phyloP scores from a whole-genome alignment of 2,113 vertebrate genomes.

The Corythoichthys intestinalis region DNA sequence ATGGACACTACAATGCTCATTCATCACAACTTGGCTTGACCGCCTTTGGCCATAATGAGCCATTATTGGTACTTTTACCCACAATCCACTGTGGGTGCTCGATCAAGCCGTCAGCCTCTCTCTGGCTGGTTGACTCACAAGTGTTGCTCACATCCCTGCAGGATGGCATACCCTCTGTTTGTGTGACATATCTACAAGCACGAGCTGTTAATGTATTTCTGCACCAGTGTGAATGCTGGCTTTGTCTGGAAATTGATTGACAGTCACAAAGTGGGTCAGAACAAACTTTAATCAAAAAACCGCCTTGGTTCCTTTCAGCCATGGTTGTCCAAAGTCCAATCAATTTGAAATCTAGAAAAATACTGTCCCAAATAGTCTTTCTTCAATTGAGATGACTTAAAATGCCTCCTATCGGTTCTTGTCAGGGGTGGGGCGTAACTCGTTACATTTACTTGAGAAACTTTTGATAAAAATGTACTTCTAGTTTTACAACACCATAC shows the following conservation, averaged over 20 bases:
- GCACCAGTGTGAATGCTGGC: neutral
- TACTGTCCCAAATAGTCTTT: neutral
- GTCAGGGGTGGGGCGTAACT: too few species aligned
- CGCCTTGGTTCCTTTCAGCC: too few species aligned
- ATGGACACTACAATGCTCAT: conserved; percentile 28
- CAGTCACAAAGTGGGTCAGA: neutral
- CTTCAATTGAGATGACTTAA: too few species aligned
- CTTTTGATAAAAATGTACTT: too few species aligned
- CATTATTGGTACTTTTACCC: conserved; percentile 35
- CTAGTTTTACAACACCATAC: too few species aligned
- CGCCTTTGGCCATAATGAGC: conserved; percentile 42
- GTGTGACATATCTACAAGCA: neutral
- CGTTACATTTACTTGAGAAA: too few species aligned
- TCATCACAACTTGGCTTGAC: conserved; percentile 35
- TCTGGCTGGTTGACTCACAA: conserved; percentile 7
- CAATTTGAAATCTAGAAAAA: too few species aligned
- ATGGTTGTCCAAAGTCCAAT: too few species aligned
- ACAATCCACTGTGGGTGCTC: conserved; percentile 35
- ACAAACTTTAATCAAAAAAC: neutral
- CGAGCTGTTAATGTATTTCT: neutral
- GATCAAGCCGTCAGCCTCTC: conserved; percentile 9
- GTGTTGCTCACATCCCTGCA: neutral
- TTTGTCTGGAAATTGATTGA: neutral
- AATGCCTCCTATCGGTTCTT: neutral
- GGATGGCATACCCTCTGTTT: neutral